Conservation (phyloP, 2,113 vertebrate species). For the Neomonachus schauinslandi region DNA sequence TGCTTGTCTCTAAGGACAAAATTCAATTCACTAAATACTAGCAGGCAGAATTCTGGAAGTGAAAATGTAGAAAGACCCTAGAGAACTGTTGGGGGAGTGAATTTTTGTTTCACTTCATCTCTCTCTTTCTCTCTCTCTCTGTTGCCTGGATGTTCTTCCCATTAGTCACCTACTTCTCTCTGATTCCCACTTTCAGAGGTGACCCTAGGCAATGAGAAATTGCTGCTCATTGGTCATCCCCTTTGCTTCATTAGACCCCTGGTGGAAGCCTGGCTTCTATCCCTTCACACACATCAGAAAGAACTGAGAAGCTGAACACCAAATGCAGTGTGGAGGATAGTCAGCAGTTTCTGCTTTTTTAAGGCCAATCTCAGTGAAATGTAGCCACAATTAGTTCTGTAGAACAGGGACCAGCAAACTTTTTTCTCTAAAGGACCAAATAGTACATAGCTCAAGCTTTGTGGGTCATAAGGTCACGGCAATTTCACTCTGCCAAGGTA, state of each 20-base stretch:
- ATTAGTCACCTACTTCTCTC: neutral
- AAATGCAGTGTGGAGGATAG: neutral
- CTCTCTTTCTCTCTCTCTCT: neutral
- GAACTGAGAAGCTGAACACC: slow-evolving; percentile 15
- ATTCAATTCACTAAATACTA: slow-evolving; percentile 7
- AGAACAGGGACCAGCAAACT: neutral
- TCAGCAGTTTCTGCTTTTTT: slow-evolving; percentile 31
- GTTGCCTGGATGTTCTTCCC: neutral
- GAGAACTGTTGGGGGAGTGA: neutral
- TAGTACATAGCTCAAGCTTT: neutral
- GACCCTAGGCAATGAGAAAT: neutral
- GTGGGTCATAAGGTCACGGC: neutral
- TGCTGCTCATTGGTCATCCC: neutral
- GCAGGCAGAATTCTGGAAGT: slow-evolving; percentile 33
- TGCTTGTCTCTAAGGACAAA: slow-evolving; percentile 55
- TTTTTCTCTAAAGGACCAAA: neutral
- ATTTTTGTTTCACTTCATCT: neutral
- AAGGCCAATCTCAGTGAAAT: neutral
- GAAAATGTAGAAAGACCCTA: neutral
- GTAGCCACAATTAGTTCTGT: neutral
- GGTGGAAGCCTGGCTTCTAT: neutral
- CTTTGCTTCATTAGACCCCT: slow-evolving; percentile 47
- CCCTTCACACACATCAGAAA: neutral
- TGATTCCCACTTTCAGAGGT: neutral
- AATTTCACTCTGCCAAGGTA: neutral